These are phyloP conservation scores for Crotalus helleri DNA, from an alignment of 2,113 vertebrate genomes.

Conservation along the genomic window DNA sequence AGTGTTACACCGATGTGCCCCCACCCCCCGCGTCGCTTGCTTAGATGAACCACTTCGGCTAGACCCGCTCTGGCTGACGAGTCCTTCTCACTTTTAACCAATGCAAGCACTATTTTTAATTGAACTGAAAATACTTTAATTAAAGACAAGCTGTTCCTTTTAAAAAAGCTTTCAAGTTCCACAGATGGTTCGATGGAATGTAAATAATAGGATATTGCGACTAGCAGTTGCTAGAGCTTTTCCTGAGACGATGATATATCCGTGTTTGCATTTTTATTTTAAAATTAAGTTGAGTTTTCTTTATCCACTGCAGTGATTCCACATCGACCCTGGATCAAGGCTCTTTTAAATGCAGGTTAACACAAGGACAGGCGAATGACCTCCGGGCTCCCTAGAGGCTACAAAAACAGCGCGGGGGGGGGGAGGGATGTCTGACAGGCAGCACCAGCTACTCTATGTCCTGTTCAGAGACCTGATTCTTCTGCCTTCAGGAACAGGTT, in stretches of 20 bases:
- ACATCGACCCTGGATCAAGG: background rate
- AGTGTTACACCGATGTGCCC: background rate
- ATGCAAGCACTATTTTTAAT: constrained; percentile 6
- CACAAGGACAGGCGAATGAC: no score
- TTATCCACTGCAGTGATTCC: background rate
- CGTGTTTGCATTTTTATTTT: background rate
- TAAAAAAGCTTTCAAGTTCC: background rate
- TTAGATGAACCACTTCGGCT: background rate
- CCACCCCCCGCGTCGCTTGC: background rate
- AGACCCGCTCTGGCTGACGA: background rate
- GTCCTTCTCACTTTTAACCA: background rate
- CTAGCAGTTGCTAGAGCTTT: background rate
- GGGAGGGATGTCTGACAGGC: background rate
- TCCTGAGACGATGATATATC: background rate
- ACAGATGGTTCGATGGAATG: background rate
- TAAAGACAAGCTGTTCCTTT: background rate
- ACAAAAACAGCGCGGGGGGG: no score
- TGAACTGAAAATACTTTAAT: constrained; percentile 45
- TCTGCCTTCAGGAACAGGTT: background rate
- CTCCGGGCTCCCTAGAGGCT: no score
- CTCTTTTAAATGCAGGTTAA: background rate
- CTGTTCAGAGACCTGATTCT: background rate
- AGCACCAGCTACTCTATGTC: no score
- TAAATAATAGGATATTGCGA: background rate
- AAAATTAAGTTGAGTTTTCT: background rate